Evolutionary conservation across 2,888 invertebrate genomes (phyloP), one percentile per base, ranked within the genome.

Genomic region (Eupithecia dodoneata): DNA sequence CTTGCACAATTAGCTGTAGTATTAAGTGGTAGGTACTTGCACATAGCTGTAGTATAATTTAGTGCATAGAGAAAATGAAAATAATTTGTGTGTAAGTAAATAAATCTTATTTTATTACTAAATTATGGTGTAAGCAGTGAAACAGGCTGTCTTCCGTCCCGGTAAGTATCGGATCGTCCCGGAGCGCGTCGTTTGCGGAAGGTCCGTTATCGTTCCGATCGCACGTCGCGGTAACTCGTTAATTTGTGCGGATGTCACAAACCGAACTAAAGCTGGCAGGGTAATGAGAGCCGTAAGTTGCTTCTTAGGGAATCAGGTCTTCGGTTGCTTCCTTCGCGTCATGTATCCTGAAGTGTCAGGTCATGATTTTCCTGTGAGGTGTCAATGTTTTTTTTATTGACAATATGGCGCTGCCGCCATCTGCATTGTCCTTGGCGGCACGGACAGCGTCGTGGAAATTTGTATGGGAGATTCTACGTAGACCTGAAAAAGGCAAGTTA

Each of bases 171-270:
- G 85, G 83, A 75, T 81, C 83, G 83, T 81, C 42, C 75, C 80
- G 79, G 78, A 82, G 81, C 86, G 86, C 82, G 78, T 82, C 85
- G 84, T 42, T n/a, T 87, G 86, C 87, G 89, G 91, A 89, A 89
- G 87, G 90, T 88, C 85, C 90, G 87, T 84, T 91, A 92, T 92
- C 92, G 86, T 80, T 73, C 84, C 83, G 86, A 92, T 92, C 91
- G 87, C 93, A 92, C 92, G 92, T 91, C 89, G 89, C 86, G 85
- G 86, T 86, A 89, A 89, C 91, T 92, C 93, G 91, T 92, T 93
- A 91, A 93, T 92, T 92, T 89, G 87, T 87, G 85, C 86, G 86
- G 87, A 87, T 90, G 90, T 91, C 91, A 89, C 88, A 88, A 86
- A 86, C 86, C 83, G 86, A 85, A 85, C 85, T 80, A 85, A 84